Base-by-base conservation (phyloP, 1,140 invertebrate genomes). In the Homarus americanus region DNA sequence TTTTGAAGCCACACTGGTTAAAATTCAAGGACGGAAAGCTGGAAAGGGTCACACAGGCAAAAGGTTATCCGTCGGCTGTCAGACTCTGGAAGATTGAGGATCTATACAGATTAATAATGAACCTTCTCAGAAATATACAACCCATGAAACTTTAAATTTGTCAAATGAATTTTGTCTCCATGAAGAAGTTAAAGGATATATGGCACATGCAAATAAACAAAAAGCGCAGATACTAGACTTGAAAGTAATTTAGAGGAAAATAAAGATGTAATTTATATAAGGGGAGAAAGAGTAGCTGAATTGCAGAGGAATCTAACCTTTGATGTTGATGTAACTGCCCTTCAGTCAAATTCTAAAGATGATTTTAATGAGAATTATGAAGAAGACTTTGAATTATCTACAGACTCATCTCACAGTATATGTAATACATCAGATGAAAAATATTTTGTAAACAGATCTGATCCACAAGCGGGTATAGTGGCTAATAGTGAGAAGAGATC, bases 261-360 rank as follows among this genome's bases (percentile, higher is more conserved):
- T 32, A 32, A 32, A 32, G 63, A 12, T 4, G 7, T 69, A 24
- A 63, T 15, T 17, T 32, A 69, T 10, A 72, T 41, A 41, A 36
- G 66, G 20, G 58, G 32, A 78, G 49, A 38, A 24, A 63, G 38
- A 76, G 17, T 10, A 17, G 63, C 15, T 36, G 34, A 78, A 53
- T 1, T 87, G 41, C n/a, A 49, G n/a, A 85, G 41, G 17, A 34
- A 63, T 63, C 34, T 38, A 40, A 87, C 41, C 10, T 86, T 28
- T 75, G 72, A 73, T 41, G n/a, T 78, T 58, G 82, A 72, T 73
- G 2, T 84, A n/a, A 84, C 82, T 66, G 63, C 41, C 3, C n/a
- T 32, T n/a, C 24, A 80, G 5, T 79, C 40, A 72, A 20, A 36
- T n/a, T 69, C 20, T 72, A 40, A 69, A 40, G n/a, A 41, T n/a